Base-by-base conservation (phyloP, 2,888 invertebrate species). In the Acanthacorydalis orientalis region DNA sequence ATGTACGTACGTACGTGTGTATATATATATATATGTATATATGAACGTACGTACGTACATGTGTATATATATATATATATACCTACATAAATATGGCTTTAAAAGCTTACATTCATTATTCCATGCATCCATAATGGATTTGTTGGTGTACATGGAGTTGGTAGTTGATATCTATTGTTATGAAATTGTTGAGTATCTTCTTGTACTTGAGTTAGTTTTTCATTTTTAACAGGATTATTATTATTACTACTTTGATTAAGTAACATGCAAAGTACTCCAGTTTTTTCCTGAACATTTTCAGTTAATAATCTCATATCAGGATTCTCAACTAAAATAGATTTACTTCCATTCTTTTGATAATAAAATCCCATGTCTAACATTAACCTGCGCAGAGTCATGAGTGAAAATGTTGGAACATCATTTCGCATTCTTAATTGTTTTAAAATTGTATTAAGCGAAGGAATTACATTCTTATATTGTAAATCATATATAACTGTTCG, bases 321-420 rank as follows among this genome's bases (percentile, higher is more conserved):
- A 49, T 58, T 61, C 50, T 65, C 64, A 7, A 63, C 57, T 46
- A 65, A 53, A 44, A 63, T 52, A n/a, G 60, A 58, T 52, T 65
- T 65, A 49, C 60, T 63, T 4, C 63, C 63, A 51, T 56, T 56
- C 50, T 61, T 61, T 49, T 63, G 63, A 53, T 64, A 65, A 50
- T 55, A 59, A 55, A 64, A 65, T 7, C 65, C 64, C 64, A 65
- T 65, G 53, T 65, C 65, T 50, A 60, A 62, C 51, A 65, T 53
- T 32, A 65, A 51, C 44, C 65, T 55, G 16, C 64, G 51, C 14
- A 65, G 51, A 1, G 64, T 65, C 64, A 64, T 64, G n/a, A 64
- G 49, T 4, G 63, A 63, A 55, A 65, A 65, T 50, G 59, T 61
- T 43, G 65, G 64, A 51, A 64, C 51, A 23, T 57, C 53, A 14